These are phyloP conservation scores for Dromas ardeola DNA, from an alignment of 2,113 vertebrate species.

Conservation along the genomic window DNA sequence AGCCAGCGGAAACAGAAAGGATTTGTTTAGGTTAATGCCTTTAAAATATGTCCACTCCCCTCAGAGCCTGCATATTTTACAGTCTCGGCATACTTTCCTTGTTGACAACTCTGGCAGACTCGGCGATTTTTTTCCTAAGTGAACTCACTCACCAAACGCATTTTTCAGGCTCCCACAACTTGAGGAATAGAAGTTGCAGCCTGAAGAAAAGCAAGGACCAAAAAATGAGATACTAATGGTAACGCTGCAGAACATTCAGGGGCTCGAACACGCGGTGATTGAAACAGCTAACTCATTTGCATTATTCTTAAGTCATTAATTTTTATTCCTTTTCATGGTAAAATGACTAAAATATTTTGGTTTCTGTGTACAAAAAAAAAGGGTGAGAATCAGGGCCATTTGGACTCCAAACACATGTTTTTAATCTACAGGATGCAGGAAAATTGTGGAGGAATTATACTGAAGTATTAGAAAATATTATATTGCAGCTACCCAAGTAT, in stretches of 20 bases:
- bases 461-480: not conserved
- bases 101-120: constrained; percentile 7
- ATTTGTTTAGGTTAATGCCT: not conserved
- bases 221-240: not conserved
- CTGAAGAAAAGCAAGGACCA: not conserved
- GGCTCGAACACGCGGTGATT: not conserved
- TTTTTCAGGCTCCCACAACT: constrained; percentile 15
- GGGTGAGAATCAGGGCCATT: not conserved
- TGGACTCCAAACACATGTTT: not conserved
- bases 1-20: not conserved
- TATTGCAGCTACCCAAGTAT: not conserved
- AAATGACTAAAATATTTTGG: not conserved
- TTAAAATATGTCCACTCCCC: constrained; percentile 48
- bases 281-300: not conserved
- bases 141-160: not conserved
- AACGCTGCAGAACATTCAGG: not conserved
- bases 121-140: not conserved
- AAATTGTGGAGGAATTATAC: not conserved
- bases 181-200: not conserved
- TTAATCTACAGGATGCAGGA: not conserved
- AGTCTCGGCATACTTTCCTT: constrained; percentile 44
- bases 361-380: not conserved
- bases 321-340: not conserved
- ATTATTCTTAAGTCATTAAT: not conserved
- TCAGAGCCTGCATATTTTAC: constrained; percentile 39